Evolutionary conservation across 2,888 invertebrate genomes (phyloP).

Genomic region (Drosophila nigricruria): DNA sequence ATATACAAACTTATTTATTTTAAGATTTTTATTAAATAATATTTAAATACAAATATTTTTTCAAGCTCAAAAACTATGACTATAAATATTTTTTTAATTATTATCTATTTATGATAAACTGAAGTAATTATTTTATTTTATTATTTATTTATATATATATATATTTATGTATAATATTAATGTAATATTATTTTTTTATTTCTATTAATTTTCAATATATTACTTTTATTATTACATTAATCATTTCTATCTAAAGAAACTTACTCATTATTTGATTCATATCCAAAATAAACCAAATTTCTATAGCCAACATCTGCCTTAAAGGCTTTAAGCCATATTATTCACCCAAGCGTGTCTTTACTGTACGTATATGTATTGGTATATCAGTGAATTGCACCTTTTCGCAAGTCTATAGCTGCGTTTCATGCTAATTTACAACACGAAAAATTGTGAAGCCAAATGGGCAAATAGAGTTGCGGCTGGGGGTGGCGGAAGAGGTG

Average conservation of each 20-base stretch:
- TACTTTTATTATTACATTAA: neutral
- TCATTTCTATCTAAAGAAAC: too few species aligned
- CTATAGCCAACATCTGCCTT: neutral
- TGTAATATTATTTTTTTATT: neutral
- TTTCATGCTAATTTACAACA: constrained; percentile 67
- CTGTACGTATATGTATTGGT: constrained; percentile 16
- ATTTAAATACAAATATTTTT: neutral
- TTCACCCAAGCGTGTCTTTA: neutral
- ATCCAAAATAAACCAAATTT: neutral
- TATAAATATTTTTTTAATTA: too few species aligned
- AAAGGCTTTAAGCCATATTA: neutral
- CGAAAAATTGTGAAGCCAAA: constrained; percentile 36
- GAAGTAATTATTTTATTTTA: neutral
- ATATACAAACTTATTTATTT: neutral
- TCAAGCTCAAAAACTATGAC: too few species aligned
- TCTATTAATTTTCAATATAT: neutral
- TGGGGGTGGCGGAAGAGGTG: neutral
- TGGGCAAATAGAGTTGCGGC: constrained; percentile 20
- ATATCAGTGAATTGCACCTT: constrained; percentile 59
- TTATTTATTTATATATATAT: neutral
- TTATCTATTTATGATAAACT: too few species aligned
- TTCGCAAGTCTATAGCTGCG: constrained; percentile 46
- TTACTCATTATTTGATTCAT: neutral
- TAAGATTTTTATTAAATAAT: neutral
- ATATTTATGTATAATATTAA: neutral